Base-by-base conservation (phyloP, 2,888 invertebrate species). In the Hypomecis atomaria region DNA sequence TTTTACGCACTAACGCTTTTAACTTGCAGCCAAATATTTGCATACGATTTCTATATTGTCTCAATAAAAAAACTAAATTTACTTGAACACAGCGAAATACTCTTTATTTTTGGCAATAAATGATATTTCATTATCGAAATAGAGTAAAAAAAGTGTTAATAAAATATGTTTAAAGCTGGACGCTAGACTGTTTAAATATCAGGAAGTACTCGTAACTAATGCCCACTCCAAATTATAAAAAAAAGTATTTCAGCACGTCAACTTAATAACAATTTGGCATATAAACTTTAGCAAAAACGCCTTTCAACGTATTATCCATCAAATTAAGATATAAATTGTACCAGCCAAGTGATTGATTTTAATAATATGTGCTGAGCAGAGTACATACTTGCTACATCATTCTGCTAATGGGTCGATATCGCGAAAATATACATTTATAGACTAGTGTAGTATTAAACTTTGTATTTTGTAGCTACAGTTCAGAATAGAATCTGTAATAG, bases 321-420 rank as follows among this genome's bases (percentile, higher is more conserved):
- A 80, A 72, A 76, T 75, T 65, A 59, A 64, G 63, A 38, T 60
- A 61, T 61, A 57, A 65, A 77, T 75, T 72, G 75, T 78, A 78
- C 78, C 75, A 79, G 74, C 67, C 33, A 44, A 55, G 54, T 75
- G 77, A 82, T 79, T 79, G 80, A 81, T 82, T 83, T 79, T 64
- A 64, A 54, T 64, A 77, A 76, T 71, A 59, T 79, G 75, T 78
- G 74, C 72, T 23, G 23, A 3, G 23, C 67, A 73, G 34, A 77
- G 78, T 82, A 72, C 70, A 71, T 76, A 72, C 70, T 72, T 76
- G 72, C 72, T 73, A 70, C 82, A 87, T 86, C 80, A 85, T 83
- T 82, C 79, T 74, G 74, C 78, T 86, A 86, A 86, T 87, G 85
- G 83, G 73, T 74, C 77, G 73, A 82, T 81, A 79, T 79, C 81